These are phyloP conservation scores for Daboia siamensis DNA, from an alignment of 2,113 vertebrate species.

Conservation along the genomic window DNA sequence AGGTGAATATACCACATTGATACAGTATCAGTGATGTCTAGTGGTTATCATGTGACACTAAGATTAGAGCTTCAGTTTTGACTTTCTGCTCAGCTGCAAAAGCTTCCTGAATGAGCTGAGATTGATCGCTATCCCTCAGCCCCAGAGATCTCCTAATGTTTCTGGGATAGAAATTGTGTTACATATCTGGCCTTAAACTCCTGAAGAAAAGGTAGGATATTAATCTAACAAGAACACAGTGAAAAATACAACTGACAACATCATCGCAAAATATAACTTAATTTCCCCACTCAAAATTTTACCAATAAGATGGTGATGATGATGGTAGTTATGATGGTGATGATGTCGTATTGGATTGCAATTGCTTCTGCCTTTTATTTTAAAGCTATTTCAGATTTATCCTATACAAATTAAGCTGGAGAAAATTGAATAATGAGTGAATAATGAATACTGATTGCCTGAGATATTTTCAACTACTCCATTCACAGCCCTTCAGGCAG, in stretches of 20 bases:
- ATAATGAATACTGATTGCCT: conserved; percentile 10
- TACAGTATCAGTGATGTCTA: neutral
- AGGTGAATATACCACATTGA: neutral
- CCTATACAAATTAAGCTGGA: neutral
- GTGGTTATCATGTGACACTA: neutral
- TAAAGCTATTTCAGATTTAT: neutral
- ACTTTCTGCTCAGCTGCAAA: neutral
- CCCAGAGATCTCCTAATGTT: neutral
- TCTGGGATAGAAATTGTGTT: neutral
- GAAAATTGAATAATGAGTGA: neutral
- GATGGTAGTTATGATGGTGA: neutral
- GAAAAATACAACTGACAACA: neutral
- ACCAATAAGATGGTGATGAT: neutral
- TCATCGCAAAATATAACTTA: neutral
- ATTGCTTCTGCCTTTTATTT: neutral
- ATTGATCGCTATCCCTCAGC: neutral
- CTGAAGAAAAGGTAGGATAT: neutral
- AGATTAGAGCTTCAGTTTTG: neutral
- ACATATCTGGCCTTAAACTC: neutral
- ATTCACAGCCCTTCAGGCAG: neutral
- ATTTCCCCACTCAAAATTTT: neutral
- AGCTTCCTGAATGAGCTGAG: neutral
- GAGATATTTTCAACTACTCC: neutral
- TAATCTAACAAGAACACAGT: neutral
- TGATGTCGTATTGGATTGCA: neutral